A percentile compares a stretch with the other conserved stretches of the same genome.
phyloP scores from a whole-genome alignment of 2,888 invertebrate genomes.

The Anaspis maculata region DNA sequence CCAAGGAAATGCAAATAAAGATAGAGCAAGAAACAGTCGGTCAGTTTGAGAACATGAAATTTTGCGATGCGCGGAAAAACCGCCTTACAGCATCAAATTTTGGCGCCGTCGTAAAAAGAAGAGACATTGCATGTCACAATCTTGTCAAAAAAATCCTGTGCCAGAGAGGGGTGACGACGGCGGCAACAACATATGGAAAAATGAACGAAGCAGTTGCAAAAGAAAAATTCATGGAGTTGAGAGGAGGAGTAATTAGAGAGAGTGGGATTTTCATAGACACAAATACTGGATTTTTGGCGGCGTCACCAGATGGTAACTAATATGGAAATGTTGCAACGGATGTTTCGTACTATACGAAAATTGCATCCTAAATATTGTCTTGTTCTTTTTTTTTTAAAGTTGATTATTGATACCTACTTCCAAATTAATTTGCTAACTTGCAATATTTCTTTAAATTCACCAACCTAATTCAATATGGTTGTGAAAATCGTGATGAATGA shows the following conservation, averaged over 20 bases:
- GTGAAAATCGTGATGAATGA: too few relatives aligned
- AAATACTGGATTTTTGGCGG: not conserved
- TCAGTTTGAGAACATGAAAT: not conserved
- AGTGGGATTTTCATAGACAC: not conserved
- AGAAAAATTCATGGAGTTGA: not conserved
- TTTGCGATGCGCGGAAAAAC: not conserved
- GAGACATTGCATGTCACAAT: not conserved
- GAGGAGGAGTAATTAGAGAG: not conserved
- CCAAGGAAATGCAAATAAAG: not conserved
- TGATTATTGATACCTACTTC: too few relatives aligned
- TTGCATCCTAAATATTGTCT: too few relatives aligned
- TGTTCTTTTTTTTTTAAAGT: too few relatives aligned
- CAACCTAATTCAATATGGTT: too few relatives aligned
- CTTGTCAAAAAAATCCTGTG: conserved; percentile 1
- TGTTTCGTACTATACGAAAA: too few relatives aligned
- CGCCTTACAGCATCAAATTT: conserved; percentile 3
- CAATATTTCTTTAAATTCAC: too few relatives aligned
- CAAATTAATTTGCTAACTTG: too few relatives aligned
- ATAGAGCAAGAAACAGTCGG: not conserved
- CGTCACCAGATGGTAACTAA: not conserved
- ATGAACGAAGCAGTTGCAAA: not conserved
- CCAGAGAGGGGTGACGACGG: not conserved
- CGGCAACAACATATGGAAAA: not conserved
- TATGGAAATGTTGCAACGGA: too few relatives aligned
- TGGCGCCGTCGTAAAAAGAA: conserved; percentile 1